Evolutionary conservation across 2,113 vertebrate genomes (phyloP).

Genomic region (Solea solea): DNA sequence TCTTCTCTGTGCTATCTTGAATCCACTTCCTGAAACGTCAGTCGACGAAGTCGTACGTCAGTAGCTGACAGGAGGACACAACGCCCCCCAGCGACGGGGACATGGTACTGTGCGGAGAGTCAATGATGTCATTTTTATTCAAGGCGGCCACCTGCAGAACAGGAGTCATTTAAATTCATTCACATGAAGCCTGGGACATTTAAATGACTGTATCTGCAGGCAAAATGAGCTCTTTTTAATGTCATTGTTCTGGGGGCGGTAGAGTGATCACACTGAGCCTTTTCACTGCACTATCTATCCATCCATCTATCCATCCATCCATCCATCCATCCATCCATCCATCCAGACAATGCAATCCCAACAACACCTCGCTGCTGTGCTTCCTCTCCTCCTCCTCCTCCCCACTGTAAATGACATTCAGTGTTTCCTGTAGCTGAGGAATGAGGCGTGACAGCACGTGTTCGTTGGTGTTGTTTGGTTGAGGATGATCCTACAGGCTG

Average conservation of each 20-base stretch:
- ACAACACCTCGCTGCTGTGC: too few species aligned
- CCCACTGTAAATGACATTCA: too few species aligned
- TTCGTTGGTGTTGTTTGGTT: too few species aligned
- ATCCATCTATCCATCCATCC: too few species aligned
- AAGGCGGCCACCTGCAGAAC: conserved; percentile 13
- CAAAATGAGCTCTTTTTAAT: conserved; percentile 4
- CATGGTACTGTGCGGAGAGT: neutral
- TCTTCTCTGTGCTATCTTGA: neutral
- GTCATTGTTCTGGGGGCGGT: neutral
- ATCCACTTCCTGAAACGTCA: conserved; percentile 60
- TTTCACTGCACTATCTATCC: neutral
- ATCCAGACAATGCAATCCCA: too few species aligned
- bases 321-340: too few species aligned
- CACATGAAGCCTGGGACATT: neutral
- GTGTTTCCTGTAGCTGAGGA: too few species aligned
- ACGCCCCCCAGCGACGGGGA: conserved; percentile 54
- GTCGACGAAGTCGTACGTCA: conserved; percentile 33
- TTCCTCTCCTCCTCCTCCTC: too few species aligned
- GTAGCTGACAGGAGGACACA: accelerated
- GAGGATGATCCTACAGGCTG: too few species aligned
- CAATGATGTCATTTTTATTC: conserved; percentile 55
- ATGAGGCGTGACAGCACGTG: too few species aligned
- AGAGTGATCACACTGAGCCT: conserved; percentile 8
- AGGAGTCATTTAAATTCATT: conserved; percentile 27
- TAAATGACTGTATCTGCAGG: conserved; percentile 4